Evolutionary conservation across 2,888 invertebrate genomes (phyloP).

Genomic region (Agonum fuliginosum): DNA sequence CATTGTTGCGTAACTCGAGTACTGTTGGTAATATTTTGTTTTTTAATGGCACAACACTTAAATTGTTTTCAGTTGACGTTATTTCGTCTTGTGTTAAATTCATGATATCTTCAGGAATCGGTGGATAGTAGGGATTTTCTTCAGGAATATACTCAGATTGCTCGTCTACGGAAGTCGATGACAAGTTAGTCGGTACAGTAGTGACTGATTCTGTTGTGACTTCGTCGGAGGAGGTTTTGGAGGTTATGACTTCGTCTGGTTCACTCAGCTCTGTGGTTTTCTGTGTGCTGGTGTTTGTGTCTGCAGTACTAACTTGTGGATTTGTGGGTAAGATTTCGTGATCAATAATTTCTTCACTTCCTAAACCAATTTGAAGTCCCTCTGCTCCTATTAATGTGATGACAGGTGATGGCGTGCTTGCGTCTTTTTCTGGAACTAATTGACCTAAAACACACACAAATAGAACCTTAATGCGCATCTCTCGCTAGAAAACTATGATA

Average conservation of each 20-base stretch:
- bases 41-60: constrained; percentile 11
- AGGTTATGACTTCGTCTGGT: background rate
- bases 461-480: too few relatives aligned
- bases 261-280: constrained; percentile 14
- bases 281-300: background rate
- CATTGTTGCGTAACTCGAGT: constrained; percentile 66
- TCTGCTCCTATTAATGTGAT: constrained; percentile 73
- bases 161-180: constrained; percentile 49
- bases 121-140: constrained; percentile 75
- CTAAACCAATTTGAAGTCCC: constrained; percentile 71
- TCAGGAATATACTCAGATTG: constrained; percentile 64
- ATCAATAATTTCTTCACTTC: constrained; percentile 67
- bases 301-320: background rate
- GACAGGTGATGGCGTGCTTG: constrained; percentile 69
- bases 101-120: constrained; percentile 74
- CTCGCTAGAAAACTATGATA: too few relatives aligned
- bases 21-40: constrained; percentile 69
- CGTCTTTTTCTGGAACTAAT: constrained; percentile 69
- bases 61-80: constrained; percentile 1
- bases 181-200: constrained; percentile 59
- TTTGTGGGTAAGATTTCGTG: constrained; percentile 61
- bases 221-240: background rate
- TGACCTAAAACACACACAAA: too few relatives aligned
- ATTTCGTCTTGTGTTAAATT: constrained; percentile 64
- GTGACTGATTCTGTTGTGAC: constrained; percentile 44